These are phyloP conservation scores for Pungitius pungitius DNA, from an alignment of 2,113 vertebrate genomes.

Conservation along the genomic window DNA sequence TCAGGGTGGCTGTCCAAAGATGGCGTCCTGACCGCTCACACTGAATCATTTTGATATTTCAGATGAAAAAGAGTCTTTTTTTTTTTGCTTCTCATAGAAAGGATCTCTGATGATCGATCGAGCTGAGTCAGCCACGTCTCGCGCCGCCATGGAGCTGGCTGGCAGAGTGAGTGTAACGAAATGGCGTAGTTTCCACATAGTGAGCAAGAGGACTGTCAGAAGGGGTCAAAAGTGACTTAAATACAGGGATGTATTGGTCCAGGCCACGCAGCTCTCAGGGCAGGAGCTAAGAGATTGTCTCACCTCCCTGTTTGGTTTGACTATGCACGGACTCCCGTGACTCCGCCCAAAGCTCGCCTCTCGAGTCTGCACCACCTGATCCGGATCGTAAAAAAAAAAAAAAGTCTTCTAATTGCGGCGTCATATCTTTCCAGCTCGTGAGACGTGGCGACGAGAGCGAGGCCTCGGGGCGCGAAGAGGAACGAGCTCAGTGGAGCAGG, in stretches of 20 bases:
- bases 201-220: neutral
- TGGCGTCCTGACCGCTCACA: too few species aligned
- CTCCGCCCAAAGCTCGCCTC: neutral
- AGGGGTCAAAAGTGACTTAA: neutral
- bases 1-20: too few species aligned
- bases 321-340: constrained; percentile 10
- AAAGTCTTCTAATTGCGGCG: constrained; percentile 36
- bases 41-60: neutral
- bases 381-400: constrained; percentile 1
- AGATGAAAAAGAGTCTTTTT: neutral
- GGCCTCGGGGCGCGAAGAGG: constrained; percentile 38
- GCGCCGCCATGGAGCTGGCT: neutral
- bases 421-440: constrained; percentile 10
- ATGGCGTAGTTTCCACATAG: neutral
- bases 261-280: neutral
- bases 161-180: neutral
- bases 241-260: neutral
- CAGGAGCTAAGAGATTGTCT: neutral
- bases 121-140: neutral
- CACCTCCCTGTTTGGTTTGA: constrained; percentile 5
- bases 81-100: neutral
- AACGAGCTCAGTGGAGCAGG: constrained; percentile 27
- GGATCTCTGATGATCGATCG: neutral
- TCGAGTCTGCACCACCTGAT: constrained; percentile 24
- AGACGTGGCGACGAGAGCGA: constrained; percentile 21